phyloP scores from a whole-genome alignment of 2,113 vertebrate genomes.

The Tiliqua scincoides region DNA sequence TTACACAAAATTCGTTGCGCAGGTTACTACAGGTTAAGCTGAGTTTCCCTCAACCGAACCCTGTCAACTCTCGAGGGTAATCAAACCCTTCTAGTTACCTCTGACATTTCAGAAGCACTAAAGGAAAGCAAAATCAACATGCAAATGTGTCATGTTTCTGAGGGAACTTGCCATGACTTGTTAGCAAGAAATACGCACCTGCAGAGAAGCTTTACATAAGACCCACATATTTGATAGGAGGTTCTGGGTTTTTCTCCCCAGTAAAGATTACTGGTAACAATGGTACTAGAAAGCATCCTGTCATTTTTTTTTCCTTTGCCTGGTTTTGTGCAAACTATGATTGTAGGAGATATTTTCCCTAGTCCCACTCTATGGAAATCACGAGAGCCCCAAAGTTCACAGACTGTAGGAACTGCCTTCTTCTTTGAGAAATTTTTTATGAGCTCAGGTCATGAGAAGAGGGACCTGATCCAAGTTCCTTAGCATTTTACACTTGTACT shows the following conservation, averaged over 20 bases:
- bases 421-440: not conserved
- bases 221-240: not conserved
- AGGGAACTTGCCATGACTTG: not conserved
- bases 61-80: not conserved
- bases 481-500: too few species aligned
- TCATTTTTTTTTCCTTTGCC: not conserved
- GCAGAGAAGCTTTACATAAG: not conserved
- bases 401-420: not conserved
- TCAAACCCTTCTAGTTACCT: slow-evolving; percentile 14
- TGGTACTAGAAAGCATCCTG: not conserved
- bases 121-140: slow-evolving; percentile 9
- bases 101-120: not conserved
- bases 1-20: slow-evolving; percentile 24
- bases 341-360: not conserved
- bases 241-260: too few species aligned
- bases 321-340: not conserved
- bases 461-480: not conserved
- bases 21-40: slow-evolving; percentile 13
- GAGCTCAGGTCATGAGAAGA: not conserved
- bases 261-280: not conserved
- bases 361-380: not conserved
- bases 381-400: not conserved
- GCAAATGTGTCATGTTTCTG: not conserved
- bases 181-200: not conserved
- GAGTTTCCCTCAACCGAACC: slow-evolving; percentile 1